Conservation (phyloP, 2,888 invertebrate genomes). For the Andricus curvator region DNA sequence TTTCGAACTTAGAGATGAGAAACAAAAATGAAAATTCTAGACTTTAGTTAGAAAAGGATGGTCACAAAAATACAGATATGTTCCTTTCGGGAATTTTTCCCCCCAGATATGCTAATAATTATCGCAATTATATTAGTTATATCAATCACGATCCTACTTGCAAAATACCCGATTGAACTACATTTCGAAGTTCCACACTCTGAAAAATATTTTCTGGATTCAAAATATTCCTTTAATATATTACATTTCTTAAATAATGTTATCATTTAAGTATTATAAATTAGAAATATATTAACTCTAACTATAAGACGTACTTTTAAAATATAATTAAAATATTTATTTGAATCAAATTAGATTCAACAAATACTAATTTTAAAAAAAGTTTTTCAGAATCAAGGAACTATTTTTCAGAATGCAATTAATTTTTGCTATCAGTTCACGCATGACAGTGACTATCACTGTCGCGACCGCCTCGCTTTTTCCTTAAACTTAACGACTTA, state of each 20-base stretch:
- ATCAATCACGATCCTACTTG: conserved; percentile 4
- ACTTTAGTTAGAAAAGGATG: conserved; percentile 67
- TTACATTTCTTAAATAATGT: background rate
- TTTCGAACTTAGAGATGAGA: conserved; percentile 50
- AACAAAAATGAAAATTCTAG: conserved; percentile 53
- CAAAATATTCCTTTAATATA: background rate
- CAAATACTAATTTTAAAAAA: background rate
- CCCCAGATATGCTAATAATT: conserved; percentile 27
- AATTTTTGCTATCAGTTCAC: conserved; percentile 19
- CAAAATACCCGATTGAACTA: conserved; percentile 16
- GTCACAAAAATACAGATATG: conserved; percentile 74
- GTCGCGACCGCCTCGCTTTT: background rate
- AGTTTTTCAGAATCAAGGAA: background rate
- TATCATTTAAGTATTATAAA: background rate
- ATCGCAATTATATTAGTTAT: conserved; percentile 33
- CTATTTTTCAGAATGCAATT: background rate
- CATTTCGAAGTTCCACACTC: background rate
- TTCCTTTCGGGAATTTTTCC: conserved; percentile 51
- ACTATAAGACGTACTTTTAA: too few relatives aligned
- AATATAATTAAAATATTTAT: background rate
- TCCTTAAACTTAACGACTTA: conserved; percentile 69
- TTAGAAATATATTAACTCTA: background rate
- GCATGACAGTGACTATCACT: conserved; percentile 23
- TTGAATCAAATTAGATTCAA: background rate
- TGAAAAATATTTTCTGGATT: conserved; percentile 12